These are phyloP conservation scores for Picus viridis DNA, from an alignment of 2,797 vertebrate genomes.

Conservation along the genomic window DNA sequence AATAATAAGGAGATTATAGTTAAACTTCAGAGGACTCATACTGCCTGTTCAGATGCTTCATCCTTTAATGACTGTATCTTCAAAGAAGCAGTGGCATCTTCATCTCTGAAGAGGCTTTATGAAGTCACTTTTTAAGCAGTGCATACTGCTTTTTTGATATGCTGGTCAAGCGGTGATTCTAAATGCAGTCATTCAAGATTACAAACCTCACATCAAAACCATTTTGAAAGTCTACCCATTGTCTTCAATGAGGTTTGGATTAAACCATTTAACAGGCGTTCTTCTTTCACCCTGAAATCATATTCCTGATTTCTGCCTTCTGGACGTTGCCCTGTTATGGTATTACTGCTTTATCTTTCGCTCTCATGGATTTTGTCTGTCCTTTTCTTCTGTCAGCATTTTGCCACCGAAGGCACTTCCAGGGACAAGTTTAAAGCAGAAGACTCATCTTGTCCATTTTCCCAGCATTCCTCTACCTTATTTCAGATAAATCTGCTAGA, in stretches of 20 bases:
- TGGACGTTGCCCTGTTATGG: not conserved
- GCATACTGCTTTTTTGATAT: not conserved
- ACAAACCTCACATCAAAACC: not conserved
- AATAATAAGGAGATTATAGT: slow-evolving; percentile 47
- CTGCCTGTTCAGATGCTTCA: slow-evolving; percentile 20
- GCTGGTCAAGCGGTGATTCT: slow-evolving; percentile 8
- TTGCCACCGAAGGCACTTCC: not conserved
- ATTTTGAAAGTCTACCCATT: not conserved
- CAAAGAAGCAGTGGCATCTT: slow-evolving; percentile 31
- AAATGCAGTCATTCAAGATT: slow-evolving; percentile 8
- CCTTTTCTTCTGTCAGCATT: not conserved
- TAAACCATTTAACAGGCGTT: not conserved
- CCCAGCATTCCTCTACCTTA: not conserved
- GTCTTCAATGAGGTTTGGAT: not conserved
- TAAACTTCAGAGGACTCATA: slow-evolving; percentile 27
- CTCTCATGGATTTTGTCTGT: not conserved
- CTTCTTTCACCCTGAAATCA: not conserved
- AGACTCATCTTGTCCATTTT: not conserved
- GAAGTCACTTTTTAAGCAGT: not conserved
- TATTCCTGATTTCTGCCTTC: not conserved
- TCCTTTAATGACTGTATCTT: slow-evolving; percentile 60
- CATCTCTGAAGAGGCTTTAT: not conserved
- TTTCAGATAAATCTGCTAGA: not conserved
- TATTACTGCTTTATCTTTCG: not conserved
- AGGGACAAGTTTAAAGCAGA: not conserved